Base-by-base conservation (phyloP, 2,888 invertebrate genomes). In the Limnephilus marmoratus region DNA sequence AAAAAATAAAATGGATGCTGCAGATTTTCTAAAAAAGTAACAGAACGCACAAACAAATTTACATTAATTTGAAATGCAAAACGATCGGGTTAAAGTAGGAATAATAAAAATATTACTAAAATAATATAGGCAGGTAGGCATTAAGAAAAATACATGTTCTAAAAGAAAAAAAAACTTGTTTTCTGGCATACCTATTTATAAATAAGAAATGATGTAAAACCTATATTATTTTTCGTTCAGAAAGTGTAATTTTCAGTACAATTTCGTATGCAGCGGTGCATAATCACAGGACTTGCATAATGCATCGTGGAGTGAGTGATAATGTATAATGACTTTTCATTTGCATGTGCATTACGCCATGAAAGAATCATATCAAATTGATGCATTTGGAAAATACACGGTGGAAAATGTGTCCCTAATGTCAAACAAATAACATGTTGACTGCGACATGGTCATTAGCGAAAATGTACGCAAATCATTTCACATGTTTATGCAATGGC, bases 341-440 rank as follows among this genome's bases (percentile, higher is more conserved):
- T 68, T 68, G 68, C 68, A 68, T 68, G 68, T 37, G 37, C 83
- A 83, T 83, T 83, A 34, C 24, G 41, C 83, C 37, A 83, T 83
- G 90, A 90, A 90, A 37, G 24, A 68, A 68, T 68, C 45, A 90
- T 90, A 81, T 37, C 45, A 87, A 92, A 92, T 90, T 92, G 85
- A 90, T 90, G 92, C 92, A 92, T 80, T 92, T 85, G 82, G 41
- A 90, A 90, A 81, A 90, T 90, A 82, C 80, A 90, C 81, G 24
- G 45, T 31, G 18, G 53, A 45, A 90, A 89, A 91, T 89, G 85
- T 80, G 85, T 90, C 92, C 91, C 92, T 87, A 83, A 90, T 92
- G 92, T 83, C 68, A 92, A 88, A 91, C 91, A 92, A 92, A 92
- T 92, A 92, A 91, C 91, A 91, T n/a, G 80, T 41, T 34, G 29